Percentiles rank a stretch among this genome's conserved stretches.
Conservation (phyloP, 2,113 vertebrate species). For the Salminus brasiliensis region DNA sequence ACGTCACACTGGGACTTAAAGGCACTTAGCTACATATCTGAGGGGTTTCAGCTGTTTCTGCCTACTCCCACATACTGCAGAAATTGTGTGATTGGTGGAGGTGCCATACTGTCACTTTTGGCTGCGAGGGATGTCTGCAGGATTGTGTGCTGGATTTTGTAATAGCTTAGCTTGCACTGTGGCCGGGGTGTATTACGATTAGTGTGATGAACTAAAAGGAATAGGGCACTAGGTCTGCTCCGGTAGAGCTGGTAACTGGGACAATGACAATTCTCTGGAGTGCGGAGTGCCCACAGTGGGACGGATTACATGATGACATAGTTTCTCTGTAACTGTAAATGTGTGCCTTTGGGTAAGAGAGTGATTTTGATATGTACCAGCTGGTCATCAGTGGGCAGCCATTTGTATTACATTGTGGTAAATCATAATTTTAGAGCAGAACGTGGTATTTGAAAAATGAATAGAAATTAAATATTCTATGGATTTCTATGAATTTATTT, state of each 20-base stretch:
- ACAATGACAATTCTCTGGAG: constrained; percentile 2
- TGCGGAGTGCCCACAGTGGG: not conserved
- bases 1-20: too few species aligned
- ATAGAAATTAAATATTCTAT: not conserved
- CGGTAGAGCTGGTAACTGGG: not conserved
- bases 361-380: not conserved
- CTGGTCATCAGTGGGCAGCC: not conserved
- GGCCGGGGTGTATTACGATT: not conserved
- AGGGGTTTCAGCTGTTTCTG: not conserved
- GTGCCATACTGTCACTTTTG: not conserved
- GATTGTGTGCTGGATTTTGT: not conserved
- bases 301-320: not conserved
- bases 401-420: not conserved
- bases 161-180: not conserved
- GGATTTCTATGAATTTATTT: too few species aligned
- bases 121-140: too few species aligned
- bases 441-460: not conserved
- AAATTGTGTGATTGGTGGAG: not conserved
- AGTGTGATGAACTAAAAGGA: not conserved
- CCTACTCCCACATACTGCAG: too few species aligned
- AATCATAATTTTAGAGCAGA: not conserved
- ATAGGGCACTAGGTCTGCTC: not conserved
- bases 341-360: not conserved
- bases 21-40: too few species aligned
- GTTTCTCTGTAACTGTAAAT: constrained; percentile 15